Conservation (phyloP, 1,140 invertebrate species). For the Drosophila ficusphila region DNA sequence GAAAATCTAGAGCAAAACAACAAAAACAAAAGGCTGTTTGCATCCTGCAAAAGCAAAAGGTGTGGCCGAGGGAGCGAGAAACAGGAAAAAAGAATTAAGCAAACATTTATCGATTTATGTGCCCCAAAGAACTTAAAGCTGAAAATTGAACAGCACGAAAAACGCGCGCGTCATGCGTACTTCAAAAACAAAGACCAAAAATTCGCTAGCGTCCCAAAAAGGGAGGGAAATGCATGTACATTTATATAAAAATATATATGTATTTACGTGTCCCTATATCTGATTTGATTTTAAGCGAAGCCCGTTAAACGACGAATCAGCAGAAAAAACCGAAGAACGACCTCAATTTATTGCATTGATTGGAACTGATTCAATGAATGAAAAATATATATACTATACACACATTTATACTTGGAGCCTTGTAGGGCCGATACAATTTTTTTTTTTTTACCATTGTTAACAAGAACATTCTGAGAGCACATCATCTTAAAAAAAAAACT, state of each 20-base stretch:
- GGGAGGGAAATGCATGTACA: not conserved
- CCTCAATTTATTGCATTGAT: conserved; percentile 41
- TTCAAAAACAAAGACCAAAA: conserved; percentile 20
- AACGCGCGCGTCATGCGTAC: conserved; percentile 36
- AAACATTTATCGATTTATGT: conserved; percentile 51
- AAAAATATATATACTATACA: conserved; percentile 18
- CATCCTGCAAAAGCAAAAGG: conserved; percentile 27
- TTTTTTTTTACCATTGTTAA: conserved; percentile 4
- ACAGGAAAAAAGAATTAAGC: conserved; percentile 35
- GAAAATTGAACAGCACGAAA: conserved; percentile 34
- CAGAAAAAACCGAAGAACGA: conserved; percentile 30
- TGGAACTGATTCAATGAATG: conserved; percentile 53
- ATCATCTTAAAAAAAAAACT: not conserved
- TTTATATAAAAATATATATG: not conserved
- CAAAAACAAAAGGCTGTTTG: conserved; percentile 31
- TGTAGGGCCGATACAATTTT: conserved; percentile 6
- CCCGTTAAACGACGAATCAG: conserved; percentile 57
- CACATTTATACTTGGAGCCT: conserved; percentile 9
- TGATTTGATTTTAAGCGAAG: conserved; percentile 48
- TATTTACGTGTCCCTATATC: conserved; percentile 12
- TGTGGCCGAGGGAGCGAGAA: conserved; percentile 14
- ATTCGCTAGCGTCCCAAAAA: conserved; percentile 4
- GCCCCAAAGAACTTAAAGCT: conserved; percentile 37
- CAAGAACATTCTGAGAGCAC: not conserved
- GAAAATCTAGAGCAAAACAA: conserved; percentile 59